Evolutionary conservation across 2,797 vertebrate species (phyloP), one percentile per base, ranked within the genome.

Genomic region (Semaprochilodus insignis): DNA sequence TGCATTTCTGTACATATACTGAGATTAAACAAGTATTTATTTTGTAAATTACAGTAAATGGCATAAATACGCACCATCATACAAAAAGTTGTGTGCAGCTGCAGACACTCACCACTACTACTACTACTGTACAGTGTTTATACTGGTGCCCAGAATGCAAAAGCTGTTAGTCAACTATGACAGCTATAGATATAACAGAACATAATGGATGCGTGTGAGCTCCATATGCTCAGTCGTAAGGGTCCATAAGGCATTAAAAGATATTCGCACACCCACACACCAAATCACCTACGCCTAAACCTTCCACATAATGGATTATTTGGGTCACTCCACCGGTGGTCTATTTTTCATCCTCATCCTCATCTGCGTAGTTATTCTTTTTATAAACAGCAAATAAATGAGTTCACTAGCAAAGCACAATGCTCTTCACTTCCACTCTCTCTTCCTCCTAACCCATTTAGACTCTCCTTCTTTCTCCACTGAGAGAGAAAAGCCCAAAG

Each of bases 361-460:
- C 89, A 92, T 91, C 86, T 90, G 84, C 87, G 82, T 79, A 57
- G 85, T 90, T 90, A 78, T 92, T 91, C 87, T 91, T 93, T 93
- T 93, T 92, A 91, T 92, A 91, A 88, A 40, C 89, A 88, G 80
- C 85, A 91, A 91, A 92, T 92, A 93, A 69, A 93, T 93, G 89
- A 91, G 88, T 88, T 87, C 75, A 88, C 88, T 77, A 66, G 84
- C 81, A 90, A 77, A 84, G 81, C 82, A 83, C 86, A 85, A 86
- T 81, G 83, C 83, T 88, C 85, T 89, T 90, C 81, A 87, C 88
- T 87, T 87, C 63, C 82, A 77, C 76, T 51, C 60, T 85, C 72
- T 86, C 83, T 89, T 90, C 71, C 88, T 17, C 69, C 79, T 92
- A 94, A 92, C 91, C 91, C 90, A 94, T 92, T 92, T 93, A 89